phyloP scores from a whole-genome alignment of 2,888 invertebrate species.

The Dicyrtoma fusca region DNA sequence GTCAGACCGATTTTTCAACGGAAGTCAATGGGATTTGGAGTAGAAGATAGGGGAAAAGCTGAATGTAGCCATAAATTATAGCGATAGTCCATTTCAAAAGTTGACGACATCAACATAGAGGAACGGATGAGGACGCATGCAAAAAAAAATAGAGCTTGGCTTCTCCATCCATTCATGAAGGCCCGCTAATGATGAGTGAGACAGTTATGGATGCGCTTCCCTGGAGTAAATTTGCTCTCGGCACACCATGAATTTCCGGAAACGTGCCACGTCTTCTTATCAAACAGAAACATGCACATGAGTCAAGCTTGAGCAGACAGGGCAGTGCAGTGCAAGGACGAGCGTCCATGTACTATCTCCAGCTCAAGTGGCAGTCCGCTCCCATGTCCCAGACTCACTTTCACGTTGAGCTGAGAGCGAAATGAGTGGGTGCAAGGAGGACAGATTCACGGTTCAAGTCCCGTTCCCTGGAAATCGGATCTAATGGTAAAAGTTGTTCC shows the following conservation, averaged over 20 bases:
- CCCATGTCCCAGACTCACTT: too few species aligned
- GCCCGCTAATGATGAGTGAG: constrained; percentile 44
- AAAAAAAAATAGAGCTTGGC: constrained; percentile 31
- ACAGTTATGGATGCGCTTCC: constrained; percentile 41
- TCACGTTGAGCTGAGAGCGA: too few species aligned
- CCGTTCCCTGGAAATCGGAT: background rate
- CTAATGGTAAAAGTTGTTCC: background rate
- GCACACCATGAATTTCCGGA: constrained; percentile 35
- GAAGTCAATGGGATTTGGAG: constrained; percentile 42
- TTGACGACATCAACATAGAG: constrained; percentile 44
- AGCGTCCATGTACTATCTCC: too few species aligned
- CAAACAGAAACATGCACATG: background rate
- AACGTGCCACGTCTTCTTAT: constrained; percentile 16
- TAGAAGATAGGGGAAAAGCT: constrained; percentile 35
- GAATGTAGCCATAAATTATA: constrained; percentile 46
- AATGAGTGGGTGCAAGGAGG: too few species aligned
- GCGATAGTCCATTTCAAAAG: constrained; percentile 46
- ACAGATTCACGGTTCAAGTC: background rate
- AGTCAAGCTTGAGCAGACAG: too few species aligned
- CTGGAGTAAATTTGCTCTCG: constrained; percentile 41
- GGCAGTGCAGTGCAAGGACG: too few species aligned
- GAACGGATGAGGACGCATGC: constrained; percentile 35
- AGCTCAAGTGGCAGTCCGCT: too few species aligned
- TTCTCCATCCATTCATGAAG: constrained; percentile 31
- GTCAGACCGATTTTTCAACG: constrained; percentile 44